A percentile compares a stretch with the other conserved stretches of the same genome.
Conservation (phyloP, 2,797 vertebrate species). For the Crocodylus rhombifer region DNA sequence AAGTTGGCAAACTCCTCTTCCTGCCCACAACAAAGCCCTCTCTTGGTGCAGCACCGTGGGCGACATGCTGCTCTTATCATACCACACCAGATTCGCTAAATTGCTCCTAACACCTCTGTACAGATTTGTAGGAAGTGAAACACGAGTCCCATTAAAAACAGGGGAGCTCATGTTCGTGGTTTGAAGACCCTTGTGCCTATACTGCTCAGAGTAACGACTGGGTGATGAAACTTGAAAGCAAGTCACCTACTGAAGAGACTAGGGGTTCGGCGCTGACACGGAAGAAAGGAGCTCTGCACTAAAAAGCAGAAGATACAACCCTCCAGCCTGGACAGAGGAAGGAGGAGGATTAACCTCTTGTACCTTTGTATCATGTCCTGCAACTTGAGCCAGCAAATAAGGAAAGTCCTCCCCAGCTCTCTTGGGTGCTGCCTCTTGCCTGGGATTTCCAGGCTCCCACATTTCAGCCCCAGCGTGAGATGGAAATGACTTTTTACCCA, state of each 20-base stretch:
- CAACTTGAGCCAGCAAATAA: background rate
- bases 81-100: background rate
- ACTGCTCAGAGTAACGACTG: background rate
- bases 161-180: background rate
- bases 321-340: background rate
- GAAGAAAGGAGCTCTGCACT: background rate
- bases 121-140: background rate
- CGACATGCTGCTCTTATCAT: background rate
- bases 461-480: background rate
- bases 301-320: background rate
- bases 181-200: background rate
- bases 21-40: accelerated
- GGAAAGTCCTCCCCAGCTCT: background rate
- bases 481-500: background rate
- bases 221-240: background rate
- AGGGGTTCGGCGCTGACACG: background rate
- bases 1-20: background rate
- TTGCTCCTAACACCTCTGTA: background rate
- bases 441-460: background rate
- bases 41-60: background rate
- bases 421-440: background rate
- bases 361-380: accelerated
- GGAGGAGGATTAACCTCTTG: background rate
- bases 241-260: background rate
- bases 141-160: background rate